Evolutionary conservation across 92 coral and sea anemone species (phyloP).

Genomic region (Umimayanthus kanabou): DNA sequence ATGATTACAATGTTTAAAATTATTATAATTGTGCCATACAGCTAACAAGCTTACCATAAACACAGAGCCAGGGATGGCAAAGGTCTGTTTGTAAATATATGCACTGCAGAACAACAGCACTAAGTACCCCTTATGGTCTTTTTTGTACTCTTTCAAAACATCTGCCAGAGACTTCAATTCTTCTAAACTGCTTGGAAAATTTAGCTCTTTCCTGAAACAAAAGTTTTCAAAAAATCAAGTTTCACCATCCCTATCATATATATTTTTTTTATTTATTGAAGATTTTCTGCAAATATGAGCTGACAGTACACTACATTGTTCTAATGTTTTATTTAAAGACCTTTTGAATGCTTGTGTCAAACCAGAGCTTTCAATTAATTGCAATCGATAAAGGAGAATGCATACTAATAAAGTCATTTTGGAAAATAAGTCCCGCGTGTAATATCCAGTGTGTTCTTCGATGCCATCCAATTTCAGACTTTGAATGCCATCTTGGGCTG

Average conservation of each 20-base stretch:
- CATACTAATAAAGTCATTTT: no score
- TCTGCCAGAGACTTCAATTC: constrained; percentile 81
- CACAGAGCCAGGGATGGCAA: constrained; percentile 98
- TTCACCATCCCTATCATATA: background rate
- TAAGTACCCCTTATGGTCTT: constrained; percentile 76
- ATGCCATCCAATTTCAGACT: no score
- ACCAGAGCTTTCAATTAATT: no score
- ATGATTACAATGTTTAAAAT: background rate
- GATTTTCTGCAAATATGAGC: no score
- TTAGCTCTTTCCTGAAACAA: constrained; percentile 54
- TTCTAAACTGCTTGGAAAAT: constrained; percentile 85
- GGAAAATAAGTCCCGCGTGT: no score
- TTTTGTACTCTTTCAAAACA: constrained; percentile 72
- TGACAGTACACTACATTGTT: no score
- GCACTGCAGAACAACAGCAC: constrained; percentile 91
- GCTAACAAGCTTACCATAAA: constrained; percentile 74
- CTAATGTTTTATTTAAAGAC: no score
- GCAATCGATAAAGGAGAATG: no score
- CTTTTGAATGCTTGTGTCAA: no score
- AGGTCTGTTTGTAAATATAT: constrained; percentile 92
- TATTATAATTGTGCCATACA: background rate
- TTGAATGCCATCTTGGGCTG: no score
- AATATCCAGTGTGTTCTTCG: no score
- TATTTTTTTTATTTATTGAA: no score
- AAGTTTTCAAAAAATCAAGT: background rate